phyloP scores from a whole-genome alignment of 2,888 invertebrate genomes.

The Megamerina dolium region DNA sequence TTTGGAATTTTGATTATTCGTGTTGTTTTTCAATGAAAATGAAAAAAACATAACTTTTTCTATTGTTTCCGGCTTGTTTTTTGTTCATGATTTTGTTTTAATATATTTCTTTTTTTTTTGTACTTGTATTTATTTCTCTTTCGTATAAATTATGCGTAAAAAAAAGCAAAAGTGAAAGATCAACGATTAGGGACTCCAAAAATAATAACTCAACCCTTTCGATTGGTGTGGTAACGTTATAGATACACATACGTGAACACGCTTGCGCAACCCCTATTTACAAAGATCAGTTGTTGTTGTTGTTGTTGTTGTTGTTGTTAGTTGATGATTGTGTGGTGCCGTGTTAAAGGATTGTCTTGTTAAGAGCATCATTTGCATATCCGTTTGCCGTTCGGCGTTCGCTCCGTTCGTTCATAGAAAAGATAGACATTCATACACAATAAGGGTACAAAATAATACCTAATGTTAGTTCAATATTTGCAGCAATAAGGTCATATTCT shows the following conservation, averaged over 20 bases:
- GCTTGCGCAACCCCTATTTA: constrained; percentile 9
- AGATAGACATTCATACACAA: no score
- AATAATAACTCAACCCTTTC: constrained; percentile 5
- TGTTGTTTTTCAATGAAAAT: no score
- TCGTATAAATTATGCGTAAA: constrained; percentile 13
- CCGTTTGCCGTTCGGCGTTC: constrained; percentile 19
- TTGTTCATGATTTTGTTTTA: constrained; percentile 13
- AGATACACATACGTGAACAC: not conserved
- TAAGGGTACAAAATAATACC: no score
- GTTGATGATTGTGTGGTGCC: constrained; percentile 12
- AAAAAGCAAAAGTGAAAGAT: constrained; percentile 21
- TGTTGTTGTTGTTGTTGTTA: not conserved
- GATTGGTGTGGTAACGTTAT: not conserved
- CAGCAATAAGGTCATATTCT: no score
- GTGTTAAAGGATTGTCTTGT: no score
- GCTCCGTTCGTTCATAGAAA: no score
- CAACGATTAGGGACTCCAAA: not conserved
- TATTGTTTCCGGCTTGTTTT: constrained; percentile 16
- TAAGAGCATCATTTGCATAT: constrained; percentile 44
- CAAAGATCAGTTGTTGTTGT: not conserved
- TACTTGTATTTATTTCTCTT: constrained; percentile 5
- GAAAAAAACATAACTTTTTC: no score
- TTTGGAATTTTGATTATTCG: no score
- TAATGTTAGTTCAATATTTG: no score
- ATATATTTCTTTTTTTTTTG: constrained; percentile 10